These are phyloP conservation scores for Lophochroa leadbeateri DNA, from an alignment of 2,113 vertebrate species.

Conservation along the genomic window DNA sequence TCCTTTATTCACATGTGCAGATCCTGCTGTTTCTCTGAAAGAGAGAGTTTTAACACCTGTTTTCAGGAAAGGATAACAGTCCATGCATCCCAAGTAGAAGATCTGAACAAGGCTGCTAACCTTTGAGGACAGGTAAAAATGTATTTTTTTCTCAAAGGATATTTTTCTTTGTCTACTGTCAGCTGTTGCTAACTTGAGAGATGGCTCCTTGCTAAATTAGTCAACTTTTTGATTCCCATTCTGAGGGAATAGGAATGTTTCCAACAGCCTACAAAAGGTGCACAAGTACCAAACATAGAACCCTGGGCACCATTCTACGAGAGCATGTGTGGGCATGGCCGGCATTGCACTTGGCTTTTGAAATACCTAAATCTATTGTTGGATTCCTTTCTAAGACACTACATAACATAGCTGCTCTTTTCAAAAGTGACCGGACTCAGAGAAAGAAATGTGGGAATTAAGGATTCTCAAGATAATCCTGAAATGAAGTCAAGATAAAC, in stretches of 20 bases:
- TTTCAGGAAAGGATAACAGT: background rate
- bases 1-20: background rate
- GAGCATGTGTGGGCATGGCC: fast-evolving
- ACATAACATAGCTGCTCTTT: background rate
- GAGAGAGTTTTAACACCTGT: background rate
- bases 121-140: background rate
- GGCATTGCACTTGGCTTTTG: background rate
- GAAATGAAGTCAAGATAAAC: background rate
- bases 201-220: background rate
- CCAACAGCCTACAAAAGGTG: background rate
- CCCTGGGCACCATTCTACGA: background rate
- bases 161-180: background rate
- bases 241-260: background rate
- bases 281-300: background rate
- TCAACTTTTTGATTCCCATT: background rate
- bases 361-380: background rate
- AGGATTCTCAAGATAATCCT: background rate
- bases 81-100: background rate
- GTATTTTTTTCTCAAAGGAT: background rate
- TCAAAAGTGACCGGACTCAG: background rate
- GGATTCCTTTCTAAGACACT: background rate
- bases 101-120: background rate
- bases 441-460: background rate
- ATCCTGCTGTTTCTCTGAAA: background rate
- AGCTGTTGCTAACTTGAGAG: background rate